Conservation (phyloP, 2,888 invertebrate species). For the Perizoma flavofasciatum region DNA sequence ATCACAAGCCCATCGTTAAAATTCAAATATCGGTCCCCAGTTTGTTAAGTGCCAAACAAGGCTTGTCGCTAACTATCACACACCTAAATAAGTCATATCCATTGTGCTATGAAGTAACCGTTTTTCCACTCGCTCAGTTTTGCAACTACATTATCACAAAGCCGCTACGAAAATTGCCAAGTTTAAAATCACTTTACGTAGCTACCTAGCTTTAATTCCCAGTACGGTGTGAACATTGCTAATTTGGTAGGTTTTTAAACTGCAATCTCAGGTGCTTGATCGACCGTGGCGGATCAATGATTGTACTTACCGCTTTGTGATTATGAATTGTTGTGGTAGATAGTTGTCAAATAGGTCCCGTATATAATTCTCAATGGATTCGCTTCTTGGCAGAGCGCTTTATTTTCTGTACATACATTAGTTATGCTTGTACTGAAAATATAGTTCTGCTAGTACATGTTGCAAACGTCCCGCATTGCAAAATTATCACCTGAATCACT, state of each 20-base stretch:
- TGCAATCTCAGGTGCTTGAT: slow-evolving; percentile 46
- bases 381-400: background rate
- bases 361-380: slow-evolving; percentile 3
- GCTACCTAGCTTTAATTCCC: background rate
- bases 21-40: too few species aligned
- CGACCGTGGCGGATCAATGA: slow-evolving; percentile 53
- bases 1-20: too few species aligned
- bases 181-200: slow-evolving; percentile 48
- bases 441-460: too few species aligned
- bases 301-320: slow-evolving; percentile 49
- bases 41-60: too few species aligned
- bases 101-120: slow-evolving; percentile 72
- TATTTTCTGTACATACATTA: background rate
- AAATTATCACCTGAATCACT: background rate
- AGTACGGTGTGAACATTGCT: slow-evolving; percentile 28
- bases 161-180: slow-evolving; percentile 54
- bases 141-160: slow-evolving; percentile 71
- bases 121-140: slow-evolving; percentile 68
- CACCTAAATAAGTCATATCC: slow-evolving; percentile 39
- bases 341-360: slow-evolving; percentile 30
- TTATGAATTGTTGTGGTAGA: slow-evolving; percentile 42
- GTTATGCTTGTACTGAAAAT: too few species aligned
- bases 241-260: slow-evolving; percentile 52
- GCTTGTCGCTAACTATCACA: too few species aligned
- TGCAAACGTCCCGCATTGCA: too few species aligned